phyloP scores from a whole-genome alignment of 2,888 invertebrate species.

The Tethea ocularis region DNA sequence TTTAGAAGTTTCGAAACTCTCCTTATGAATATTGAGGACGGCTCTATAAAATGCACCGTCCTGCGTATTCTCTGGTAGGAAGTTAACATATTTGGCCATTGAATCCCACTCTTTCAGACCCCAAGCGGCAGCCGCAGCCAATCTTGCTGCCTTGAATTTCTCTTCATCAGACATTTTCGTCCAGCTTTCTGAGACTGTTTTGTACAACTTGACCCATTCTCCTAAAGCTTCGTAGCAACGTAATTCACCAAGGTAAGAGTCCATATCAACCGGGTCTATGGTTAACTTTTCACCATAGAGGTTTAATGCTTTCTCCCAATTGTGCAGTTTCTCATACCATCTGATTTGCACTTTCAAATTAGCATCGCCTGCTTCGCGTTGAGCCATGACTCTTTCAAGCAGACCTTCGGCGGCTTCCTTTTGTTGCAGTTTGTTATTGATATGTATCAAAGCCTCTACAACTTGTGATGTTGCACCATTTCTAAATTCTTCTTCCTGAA shows the following conservation, averaged over 20 bases:
- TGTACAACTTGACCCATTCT: slow-evolving; percentile 95
- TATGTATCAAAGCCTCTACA: slow-evolving; percentile 96
- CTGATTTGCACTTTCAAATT: slow-evolving; percentile 86
- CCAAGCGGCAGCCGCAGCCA: slow-evolving; percentile 98
- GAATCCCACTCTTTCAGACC: slow-evolving; percentile 96
- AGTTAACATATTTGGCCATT: slow-evolving; percentile 95
- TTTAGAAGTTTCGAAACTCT: slow-evolving; percentile 87
- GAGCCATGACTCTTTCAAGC: slow-evolving; percentile 93
- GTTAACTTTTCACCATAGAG: slow-evolving; percentile 92
- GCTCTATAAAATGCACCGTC: slow-evolving; percentile 98
- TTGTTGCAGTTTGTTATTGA: slow-evolving; percentile 99
- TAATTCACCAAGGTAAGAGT: slow-evolving; percentile 95
- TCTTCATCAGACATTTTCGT: slow-evolving; percentile 83
- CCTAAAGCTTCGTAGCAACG: slow-evolving; percentile 97
- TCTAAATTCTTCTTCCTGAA: slow-evolving; percentile 95
- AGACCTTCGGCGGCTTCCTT: slow-evolving; percentile 98
- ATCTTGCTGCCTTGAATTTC: slow-evolving; percentile 89
- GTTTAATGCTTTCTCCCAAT: slow-evolving; percentile 98
- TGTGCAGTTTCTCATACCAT: slow-evolving; percentile 99
- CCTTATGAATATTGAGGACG: slow-evolving; percentile 94
- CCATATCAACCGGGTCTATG: slow-evolving; percentile 87
- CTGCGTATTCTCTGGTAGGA: slow-evolving; percentile 96
- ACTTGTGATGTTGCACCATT: slow-evolving; percentile 92
- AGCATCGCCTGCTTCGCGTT: slow-evolving; percentile 87
- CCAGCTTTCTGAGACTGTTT: slow-evolving; percentile 92